Evolutionary conservation across 2,797 vertebrate species (phyloP).

Genomic region (Delichon dasypus): DNA sequence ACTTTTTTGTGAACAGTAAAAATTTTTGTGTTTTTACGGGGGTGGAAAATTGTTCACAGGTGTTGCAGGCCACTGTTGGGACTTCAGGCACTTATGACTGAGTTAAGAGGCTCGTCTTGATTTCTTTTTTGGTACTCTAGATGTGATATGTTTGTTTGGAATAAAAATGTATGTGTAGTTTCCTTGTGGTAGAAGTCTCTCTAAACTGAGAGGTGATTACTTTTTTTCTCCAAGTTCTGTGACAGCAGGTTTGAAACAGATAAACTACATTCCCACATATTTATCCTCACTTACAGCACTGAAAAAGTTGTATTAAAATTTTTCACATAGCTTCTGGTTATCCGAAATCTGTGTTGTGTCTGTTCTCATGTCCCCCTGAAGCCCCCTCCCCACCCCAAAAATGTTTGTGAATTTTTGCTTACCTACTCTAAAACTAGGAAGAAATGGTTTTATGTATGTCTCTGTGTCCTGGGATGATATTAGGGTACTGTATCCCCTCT

Average conservation of each 20-base stretch:
- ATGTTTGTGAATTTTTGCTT: neutral
- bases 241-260: neutral
- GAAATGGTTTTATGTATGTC: neutral
- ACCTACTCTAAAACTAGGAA: neutral
- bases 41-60: neutral
- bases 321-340: neutral
- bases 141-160: neutral
- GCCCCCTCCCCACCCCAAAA: neutral
- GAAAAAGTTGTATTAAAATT: neutral
- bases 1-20: neutral
- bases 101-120: neutral
- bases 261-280: neutral
- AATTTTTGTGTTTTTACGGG: neutral
- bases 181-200: neutral
- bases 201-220: neutral
- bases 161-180: neutral
- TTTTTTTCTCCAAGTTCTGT: neutral
- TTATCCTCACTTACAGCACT: neutral
- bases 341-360: neutral
- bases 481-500: too few relatives aligned
- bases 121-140: neutral
- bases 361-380: neutral
- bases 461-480: neutral
- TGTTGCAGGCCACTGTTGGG: rapidly evolving
- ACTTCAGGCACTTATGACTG: neutral